phyloP scores from a whole-genome alignment of 2,797 vertebrate species.

The Periophthalmus magnuspinnatus region DNA sequence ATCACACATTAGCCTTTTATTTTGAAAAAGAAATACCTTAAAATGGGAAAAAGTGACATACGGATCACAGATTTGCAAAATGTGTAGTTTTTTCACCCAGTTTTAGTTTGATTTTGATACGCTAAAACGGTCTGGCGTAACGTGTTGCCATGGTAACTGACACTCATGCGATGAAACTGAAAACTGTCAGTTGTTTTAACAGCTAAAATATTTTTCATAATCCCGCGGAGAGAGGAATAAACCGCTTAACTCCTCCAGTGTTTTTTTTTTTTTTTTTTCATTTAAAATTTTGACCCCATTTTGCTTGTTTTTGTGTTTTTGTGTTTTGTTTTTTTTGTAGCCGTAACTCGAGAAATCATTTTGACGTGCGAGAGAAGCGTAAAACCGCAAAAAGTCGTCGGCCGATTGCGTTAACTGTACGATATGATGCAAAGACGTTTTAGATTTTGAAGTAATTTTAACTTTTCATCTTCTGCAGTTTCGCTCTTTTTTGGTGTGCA shows the following conservation, averaged over 20 bases:
- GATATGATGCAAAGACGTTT: conserved; percentile 26
- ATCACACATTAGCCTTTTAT: neutral
- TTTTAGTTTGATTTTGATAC: neutral
- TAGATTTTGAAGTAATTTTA: conserved; percentile 41
- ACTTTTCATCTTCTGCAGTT: conserved; percentile 46
- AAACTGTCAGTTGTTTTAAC: conserved; percentile 42
- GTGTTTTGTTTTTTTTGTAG: no score
- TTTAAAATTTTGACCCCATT: conserved; percentile 45
- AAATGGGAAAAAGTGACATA: neutral
- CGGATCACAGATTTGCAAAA: neutral
- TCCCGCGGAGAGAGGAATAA: conserved; percentile 39
- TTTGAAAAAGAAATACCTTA: neutral
- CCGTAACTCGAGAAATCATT: conserved; percentile 62
- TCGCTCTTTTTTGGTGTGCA: conserved; percentile 50
- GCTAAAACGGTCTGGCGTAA: neutral
- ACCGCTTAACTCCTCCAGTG: conserved; percentile 54
- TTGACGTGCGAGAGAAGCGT: conserved; percentile 19
- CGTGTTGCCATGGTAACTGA: conserved; percentile 2
- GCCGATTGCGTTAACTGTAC: conserved; percentile 20
- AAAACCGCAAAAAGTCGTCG: conserved; percentile 25
- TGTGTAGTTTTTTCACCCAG: neutral
- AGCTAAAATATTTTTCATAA: conserved; percentile 59
- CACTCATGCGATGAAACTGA: neutral
- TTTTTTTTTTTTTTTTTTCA: conserved; percentile 40
- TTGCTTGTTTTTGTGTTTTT: conserved; percentile 63